Base-by-base conservation (phyloP, 2,888 invertebrate species). In the Drosophila mayaguana region DNA sequence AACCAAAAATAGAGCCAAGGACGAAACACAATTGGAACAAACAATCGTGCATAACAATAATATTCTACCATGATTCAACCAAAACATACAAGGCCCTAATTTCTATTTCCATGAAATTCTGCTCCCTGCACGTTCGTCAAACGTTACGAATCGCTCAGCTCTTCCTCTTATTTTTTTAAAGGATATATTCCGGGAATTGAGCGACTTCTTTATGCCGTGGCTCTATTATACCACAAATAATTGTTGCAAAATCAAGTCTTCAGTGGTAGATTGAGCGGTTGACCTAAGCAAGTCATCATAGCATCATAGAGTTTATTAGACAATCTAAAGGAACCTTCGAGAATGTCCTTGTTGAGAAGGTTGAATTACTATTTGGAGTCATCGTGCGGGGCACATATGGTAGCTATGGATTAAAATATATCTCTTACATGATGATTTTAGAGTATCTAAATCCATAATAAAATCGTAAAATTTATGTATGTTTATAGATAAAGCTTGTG, bases 41-140 rank as follows among this genome's bases (percentile, higher is more conserved):
- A 80, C 78, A 82, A 82, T 80, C 76, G 72, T 80, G 79, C 84
- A 84, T 83, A 80, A 82, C 81, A 77, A 72, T 81, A 67, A 67
- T 75, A 82, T 69, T 65, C 72, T 69, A 63, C 77, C 64, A 74
- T 83, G 83, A 84, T 54, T 76, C 65, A 68, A 72, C 74, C 76
- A 67, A 84, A 80, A 79, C 46, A 63, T 12, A 56, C 61, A 66
- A 63, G 74, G 56, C 55, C 55, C 7, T 18, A 62, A 70, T 65
- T 43, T 51, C 51, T 48, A 70, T 51, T 83, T 84, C 85, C 72
- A 56, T 68, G 82, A 79, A 84, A 71, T 54, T 54, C 53, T 48
- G 46, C 56, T 64, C 62, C 32, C 63, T 42, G 56, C 42, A 57
- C 46, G 25, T 28, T 72, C 46, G 36, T 54, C 51, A 53, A 36